phyloP scores from a whole-genome alignment of 2,797 vertebrate species.

The Scolopax rusticola region DNA sequence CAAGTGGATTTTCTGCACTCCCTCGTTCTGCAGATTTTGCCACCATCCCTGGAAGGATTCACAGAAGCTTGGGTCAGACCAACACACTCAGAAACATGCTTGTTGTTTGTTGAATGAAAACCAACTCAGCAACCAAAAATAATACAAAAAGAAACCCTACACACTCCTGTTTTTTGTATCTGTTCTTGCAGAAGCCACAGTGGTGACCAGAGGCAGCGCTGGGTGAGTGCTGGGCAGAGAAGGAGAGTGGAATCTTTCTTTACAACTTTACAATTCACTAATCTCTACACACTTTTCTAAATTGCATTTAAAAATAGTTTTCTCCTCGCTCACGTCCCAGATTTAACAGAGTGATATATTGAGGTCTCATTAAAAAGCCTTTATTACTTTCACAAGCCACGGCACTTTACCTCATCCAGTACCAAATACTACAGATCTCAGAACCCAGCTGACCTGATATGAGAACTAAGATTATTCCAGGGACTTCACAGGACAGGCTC shows the following conservation, averaged over 20 bases:
- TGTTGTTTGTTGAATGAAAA: neutral
- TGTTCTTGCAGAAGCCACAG: neutral
- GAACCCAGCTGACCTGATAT: neutral
- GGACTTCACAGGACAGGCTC: neutral
- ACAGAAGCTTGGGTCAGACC: neutral
- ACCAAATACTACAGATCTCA: neutral
- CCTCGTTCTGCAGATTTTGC: neutral
- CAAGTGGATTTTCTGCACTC: neutral
- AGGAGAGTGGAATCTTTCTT: neutral
- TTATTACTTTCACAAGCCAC: neutral
- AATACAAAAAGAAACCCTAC: neutral
- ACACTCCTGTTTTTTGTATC: neutral
- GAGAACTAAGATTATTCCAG: neutral
- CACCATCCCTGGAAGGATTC: neutral
- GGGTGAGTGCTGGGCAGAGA: neutral
- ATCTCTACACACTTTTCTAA: neutral
- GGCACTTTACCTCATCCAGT: neutral
- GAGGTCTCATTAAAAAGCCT: slow-evolving; percentile 49
- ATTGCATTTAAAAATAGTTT: slow-evolving; percentile 49
- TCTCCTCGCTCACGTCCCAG: slow-evolving; percentile 26
- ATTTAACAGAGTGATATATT: slow-evolving; percentile 45
- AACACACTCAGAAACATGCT: neutral
- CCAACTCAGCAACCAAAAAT: neutral
- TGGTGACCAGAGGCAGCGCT: neutral
- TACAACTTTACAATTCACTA: neutral